phyloP scores from a whole-genome alignment of 2,888 invertebrate species.

The Trachelus tabidus region DNA sequence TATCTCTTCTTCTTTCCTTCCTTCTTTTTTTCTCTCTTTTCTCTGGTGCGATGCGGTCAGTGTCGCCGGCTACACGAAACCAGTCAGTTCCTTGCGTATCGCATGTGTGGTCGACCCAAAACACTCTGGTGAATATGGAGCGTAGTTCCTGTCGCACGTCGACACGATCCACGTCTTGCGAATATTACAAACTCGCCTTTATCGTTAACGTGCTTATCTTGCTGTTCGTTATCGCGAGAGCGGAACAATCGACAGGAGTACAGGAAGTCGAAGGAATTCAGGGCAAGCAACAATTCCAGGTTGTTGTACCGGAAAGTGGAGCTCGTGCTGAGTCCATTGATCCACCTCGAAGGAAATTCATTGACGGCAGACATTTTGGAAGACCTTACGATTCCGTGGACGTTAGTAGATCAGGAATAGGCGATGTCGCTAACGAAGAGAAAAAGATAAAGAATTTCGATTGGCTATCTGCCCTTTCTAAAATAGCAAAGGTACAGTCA shows the following conservation, averaged over 20 bases:
- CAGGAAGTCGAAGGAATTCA: neutral
- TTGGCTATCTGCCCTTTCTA: constrained; percentile 42
- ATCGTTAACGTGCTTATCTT: neutral
- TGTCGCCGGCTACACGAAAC: constrained; percentile 37
- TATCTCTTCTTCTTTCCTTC: constrained; percentile 40
- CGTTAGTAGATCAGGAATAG: neutral
- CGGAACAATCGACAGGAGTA: neutral
- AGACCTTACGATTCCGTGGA: neutral
- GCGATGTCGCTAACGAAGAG: neutral
- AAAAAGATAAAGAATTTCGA: constrained; percentile 28
- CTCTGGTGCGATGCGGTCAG: constrained; percentile 39
- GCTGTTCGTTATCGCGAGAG: neutral
- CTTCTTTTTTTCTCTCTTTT: constrained; percentile 38
- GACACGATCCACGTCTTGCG: neutral
- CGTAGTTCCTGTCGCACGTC: neutral
- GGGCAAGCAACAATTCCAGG: neutral
- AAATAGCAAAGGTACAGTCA: constrained; percentile 35
- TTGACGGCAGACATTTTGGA: neutral
- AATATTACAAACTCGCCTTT: neutral
- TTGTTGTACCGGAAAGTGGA: neutral
- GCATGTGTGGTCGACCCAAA: constrained; percentile 4
- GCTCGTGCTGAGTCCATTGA: neutral
- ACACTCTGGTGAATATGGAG: neutral
- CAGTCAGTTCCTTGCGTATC: constrained; percentile 25
- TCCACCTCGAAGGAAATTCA: neutral